phyloP scores from a whole-genome alignment of 1,140 invertebrate genomes.

The Dreissena polymorpha region DNA sequence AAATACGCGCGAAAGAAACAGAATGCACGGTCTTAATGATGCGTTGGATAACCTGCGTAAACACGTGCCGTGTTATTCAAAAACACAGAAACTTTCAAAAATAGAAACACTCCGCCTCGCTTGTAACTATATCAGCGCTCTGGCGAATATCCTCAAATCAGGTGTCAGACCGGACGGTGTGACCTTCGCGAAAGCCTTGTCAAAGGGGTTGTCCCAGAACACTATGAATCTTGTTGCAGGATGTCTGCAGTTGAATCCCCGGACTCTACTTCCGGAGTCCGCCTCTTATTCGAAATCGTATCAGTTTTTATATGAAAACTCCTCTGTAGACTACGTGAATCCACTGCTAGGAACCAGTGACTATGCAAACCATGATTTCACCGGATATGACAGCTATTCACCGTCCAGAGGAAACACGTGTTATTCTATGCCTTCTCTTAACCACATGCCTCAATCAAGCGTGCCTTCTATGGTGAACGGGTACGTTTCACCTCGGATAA shows the following conservation, averaged over 20 bases:
- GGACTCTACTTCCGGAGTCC: conserved; percentile 76
- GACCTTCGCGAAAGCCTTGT: conserved; percentile 81
- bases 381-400: conserved; percentile 31
- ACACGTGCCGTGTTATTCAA: conserved; percentile 80
- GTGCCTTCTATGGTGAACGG: conserved; percentile 35
- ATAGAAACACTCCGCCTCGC: conserved; percentile 98
- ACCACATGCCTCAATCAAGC: conserved; percentile 41
- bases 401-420: conserved; percentile 38
- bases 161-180: conserved; percentile 80
- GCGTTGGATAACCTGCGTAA: conserved; percentile 83
- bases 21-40: conserved; percentile 85
- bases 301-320: conserved; percentile 73
- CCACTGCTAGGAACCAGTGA: conserved; percentile 39
- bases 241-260: conserved; percentile 79
- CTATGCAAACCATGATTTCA: conserved; percentile 15
- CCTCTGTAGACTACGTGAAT: conserved; percentile 62
- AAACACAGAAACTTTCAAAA: conserved; percentile 90
- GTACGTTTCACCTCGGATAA: conserved; percentile 57
- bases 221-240: conserved; percentile 82
- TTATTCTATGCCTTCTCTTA: conserved; percentile 47
- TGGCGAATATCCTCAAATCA: conserved; percentile 81
- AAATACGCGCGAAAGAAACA: conserved; percentile 84
- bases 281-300: conserved; percentile 70
- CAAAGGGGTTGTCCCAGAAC: conserved; percentile 83
- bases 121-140: conserved; percentile 93